Percentiles rank a stretch among this genome's conserved stretches.
These are phyloP conservation scores for Ivindomyrus marchei DNA, from an alignment of 2,113 vertebrate species.

Conservation along the genomic window DNA sequence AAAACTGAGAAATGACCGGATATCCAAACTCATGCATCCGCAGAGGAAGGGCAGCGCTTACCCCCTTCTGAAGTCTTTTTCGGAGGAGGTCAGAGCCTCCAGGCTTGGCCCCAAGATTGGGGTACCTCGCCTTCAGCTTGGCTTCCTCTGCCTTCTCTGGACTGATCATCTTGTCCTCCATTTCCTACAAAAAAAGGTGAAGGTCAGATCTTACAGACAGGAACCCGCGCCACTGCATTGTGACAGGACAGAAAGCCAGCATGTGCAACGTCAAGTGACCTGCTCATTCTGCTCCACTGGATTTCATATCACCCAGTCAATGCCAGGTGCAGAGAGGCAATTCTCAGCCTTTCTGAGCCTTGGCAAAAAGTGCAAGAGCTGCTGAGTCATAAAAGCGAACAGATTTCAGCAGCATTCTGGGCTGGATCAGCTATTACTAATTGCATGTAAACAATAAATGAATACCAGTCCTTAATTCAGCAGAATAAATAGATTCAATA, in stretches of 20 bases:
- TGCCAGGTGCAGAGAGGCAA: neutral
- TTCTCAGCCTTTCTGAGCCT: neutral
- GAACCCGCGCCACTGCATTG: neutral
- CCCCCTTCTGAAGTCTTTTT: conserved; percentile 94
- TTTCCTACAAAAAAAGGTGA: conserved; percentile 71
- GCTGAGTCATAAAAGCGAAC: neutral
- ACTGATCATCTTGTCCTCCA: conserved; percentile 90
- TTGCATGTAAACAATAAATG: neutral
- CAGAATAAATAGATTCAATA: neutral
- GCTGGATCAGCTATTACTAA: neutral
- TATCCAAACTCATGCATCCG: neutral
- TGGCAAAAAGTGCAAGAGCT: neutral
- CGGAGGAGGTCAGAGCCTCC: conserved; percentile 91
- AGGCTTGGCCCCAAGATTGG: conserved; percentile 83
- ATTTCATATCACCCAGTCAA: neutral
- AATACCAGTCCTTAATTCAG: neutral
- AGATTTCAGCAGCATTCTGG: neutral
- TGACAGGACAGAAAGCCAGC: neutral
- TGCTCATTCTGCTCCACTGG: neutral
- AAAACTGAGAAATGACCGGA: neutral
- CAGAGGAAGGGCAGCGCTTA: conserved; percentile 48
- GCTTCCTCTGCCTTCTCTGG: conserved; percentile 93
- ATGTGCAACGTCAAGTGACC: neutral
- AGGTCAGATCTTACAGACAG: neutral
- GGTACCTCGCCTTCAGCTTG: conserved; percentile 90